Evolutionary conservation across 2,888 invertebrate genomes (phyloP).

Genomic region (Diarsia dahlii): DNA sequence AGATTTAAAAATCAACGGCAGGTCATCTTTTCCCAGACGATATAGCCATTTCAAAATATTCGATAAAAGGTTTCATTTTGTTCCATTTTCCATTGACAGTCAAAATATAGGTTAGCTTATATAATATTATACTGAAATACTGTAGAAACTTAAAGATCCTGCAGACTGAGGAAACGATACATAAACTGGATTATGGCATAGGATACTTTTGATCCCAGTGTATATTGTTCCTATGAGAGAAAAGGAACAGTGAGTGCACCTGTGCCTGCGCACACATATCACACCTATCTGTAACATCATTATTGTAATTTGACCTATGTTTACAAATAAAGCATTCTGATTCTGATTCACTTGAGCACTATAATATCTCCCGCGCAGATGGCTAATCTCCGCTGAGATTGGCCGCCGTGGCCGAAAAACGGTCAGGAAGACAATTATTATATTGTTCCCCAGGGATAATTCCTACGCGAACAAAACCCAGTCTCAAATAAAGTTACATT

Average conservation of each 20-base stretch:
- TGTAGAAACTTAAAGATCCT: not conserved
- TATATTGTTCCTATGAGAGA: not conserved
- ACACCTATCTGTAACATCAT: too few species aligned
- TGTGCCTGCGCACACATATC: too few species aligned
- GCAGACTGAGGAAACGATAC: not conserved
- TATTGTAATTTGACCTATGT: too few species aligned
- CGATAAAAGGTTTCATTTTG: not conserved
- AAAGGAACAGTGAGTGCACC: too few species aligned
- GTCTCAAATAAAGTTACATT: not conserved
- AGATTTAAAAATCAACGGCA: not conserved
- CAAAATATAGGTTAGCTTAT: not conserved
- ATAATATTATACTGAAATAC: not conserved
- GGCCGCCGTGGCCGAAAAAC: too few species aligned
- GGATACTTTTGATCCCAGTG: not conserved
- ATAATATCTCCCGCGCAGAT: too few species aligned
- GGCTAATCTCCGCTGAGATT: too few species aligned
- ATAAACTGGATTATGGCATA: not conserved
- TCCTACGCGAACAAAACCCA: not conserved
- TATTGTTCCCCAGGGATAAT: not conserved
- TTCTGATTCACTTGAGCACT: too few species aligned
- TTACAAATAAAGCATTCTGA: too few species aligned
- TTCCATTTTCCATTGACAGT: not conserved
- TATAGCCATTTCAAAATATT: not conserved
- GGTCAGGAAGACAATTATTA: too few species aligned
- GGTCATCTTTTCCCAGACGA: not conserved